phyloP scores from a whole-genome alignment of 1,140 invertebrate species.

The Drosophila bipectinata region DNA sequence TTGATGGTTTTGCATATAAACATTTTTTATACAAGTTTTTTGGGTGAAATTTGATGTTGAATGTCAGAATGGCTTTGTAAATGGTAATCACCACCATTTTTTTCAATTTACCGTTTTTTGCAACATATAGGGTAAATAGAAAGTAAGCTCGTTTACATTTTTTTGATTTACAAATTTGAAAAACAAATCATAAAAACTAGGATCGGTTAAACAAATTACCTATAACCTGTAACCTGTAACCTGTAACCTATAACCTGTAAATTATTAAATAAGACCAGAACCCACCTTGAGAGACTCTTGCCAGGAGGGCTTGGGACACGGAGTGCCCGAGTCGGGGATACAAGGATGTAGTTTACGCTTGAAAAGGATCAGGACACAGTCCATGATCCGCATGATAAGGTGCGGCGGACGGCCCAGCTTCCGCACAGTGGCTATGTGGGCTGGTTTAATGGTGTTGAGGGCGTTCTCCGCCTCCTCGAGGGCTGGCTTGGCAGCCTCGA shows the following conservation, averaged over 20 bases:
- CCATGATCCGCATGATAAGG: slow-evolving; percentile 99
- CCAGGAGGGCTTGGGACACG: slow-evolving; percentile 97
- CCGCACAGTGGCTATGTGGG: slow-evolving; percentile 97
- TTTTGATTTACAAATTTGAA: too few relatives aligned
- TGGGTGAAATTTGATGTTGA: not conserved
- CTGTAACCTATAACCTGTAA: too few relatives aligned
- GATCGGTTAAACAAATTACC: too few relatives aligned
- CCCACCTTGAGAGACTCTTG: slow-evolving; percentile 95
- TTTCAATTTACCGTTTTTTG: not conserved
- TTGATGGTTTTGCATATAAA: not conserved
- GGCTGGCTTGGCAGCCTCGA: slow-evolving; percentile 94
- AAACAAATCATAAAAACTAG: too few relatives aligned
- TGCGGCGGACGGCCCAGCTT: slow-evolving; percentile 97
- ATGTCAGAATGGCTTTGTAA: not conserved
- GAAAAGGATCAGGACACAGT: slow-evolving; percentile 96
- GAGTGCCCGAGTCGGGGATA: slow-evolving; percentile 90
- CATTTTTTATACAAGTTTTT: not conserved
- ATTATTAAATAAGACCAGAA: not conserved
- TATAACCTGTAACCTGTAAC: too few relatives aligned
- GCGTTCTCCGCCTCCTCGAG: slow-evolving; percentile 97
- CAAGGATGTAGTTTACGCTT: slow-evolving; percentile 93
- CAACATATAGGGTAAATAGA: too few relatives aligned
- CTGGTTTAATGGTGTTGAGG: slow-evolving; percentile 97
- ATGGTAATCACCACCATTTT: not conserved
- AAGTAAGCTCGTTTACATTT: too few relatives aligned